A percentile compares a stretch with the other conserved stretches of the same genome.
Conservation (phyloP, 2,113 vertebrate genomes). For the Ophiodon elongatus region DNA sequence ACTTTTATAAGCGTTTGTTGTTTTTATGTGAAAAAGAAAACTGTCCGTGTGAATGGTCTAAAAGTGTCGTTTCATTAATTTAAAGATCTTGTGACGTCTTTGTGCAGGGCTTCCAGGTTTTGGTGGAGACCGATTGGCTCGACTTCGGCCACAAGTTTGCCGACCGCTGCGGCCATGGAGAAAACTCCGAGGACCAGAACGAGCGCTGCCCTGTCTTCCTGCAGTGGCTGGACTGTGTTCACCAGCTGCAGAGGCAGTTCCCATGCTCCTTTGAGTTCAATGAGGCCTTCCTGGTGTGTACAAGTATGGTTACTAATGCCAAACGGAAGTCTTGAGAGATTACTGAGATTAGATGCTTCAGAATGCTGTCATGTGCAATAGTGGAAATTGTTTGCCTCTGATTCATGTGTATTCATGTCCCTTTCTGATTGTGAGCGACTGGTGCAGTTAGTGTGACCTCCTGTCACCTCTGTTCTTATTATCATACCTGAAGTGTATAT, state of each 20-base stretch:
- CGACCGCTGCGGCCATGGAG: conserved; percentile 97
- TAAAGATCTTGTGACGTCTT: background rate
- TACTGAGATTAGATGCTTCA: background rate
- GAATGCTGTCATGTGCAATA: conserved; percentile 12
- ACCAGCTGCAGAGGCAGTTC: conserved; percentile 99
- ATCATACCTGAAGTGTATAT: conserved; percentile 14
- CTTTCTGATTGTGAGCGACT: background rate
- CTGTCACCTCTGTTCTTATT: conserved; percentile 18
- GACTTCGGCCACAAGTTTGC: conserved; percentile 99
- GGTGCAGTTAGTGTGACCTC: conserved; percentile 7
- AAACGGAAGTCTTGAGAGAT: background rate
- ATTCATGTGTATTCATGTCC: background rate
- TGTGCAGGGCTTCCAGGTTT: conserved; percentile 95
- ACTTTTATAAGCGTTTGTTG: background rate
- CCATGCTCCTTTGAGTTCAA: conserved; percentile 99
- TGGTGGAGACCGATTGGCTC: conserved; percentile 97
- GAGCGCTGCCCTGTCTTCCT: conserved; percentile 98
- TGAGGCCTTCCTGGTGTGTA: conserved; percentile 97
- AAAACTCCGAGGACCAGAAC: conserved; percentile 95
- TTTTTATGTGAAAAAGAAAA: background rate
- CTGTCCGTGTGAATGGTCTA: background rate
- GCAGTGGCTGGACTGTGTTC: conserved; percentile 99
- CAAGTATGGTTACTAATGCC: background rate
- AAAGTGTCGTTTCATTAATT: background rate
- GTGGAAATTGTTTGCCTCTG: background rate